Base-by-base conservation (phyloP, 1,140 invertebrate genomes). In the Acromyrmex echinatior region DNA sequence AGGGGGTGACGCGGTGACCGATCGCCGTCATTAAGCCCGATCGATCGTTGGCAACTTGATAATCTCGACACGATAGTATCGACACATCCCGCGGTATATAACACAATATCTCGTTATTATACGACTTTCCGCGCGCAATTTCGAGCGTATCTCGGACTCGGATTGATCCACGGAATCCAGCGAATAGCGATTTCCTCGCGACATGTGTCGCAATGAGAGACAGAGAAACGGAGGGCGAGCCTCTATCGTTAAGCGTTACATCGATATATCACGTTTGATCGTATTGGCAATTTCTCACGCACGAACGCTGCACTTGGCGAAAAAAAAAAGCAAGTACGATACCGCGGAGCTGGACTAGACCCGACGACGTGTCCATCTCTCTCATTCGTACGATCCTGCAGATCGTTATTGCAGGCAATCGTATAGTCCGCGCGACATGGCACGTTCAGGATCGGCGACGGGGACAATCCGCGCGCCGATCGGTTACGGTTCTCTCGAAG, bases 211-310 rank as follows among this genome's bases (percentile, higher is more conserved):
- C 39, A 74, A 82, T 25, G 73, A 60, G 66, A 31, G 53, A 71
- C 21, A 21, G 39, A 39, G 31, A 31, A 4, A 31, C 3, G 3
- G 31, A 31, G 31, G 3, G 39, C 39, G 62, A 49, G 35, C 39
- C 58, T 70, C n/a, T 16, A 10, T 82, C 85, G 73, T 71, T 87
- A 82, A 82, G 70, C 39, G 79, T 74, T 74, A 82, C 68, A 74
- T 51, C 80, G 80, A 82, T 82, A 90, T 84, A 86, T 92, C 84
- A 85, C 86, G 82, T 82, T 65, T 60, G 85, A 84, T 82, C 85
- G 88, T 74, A 78, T 78, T 87, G 86, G 84, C 89, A 79, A 88
- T 92, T 91, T 92, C 91, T 91, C 87, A 87, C 76, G 89, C 91
- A 89, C 87, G 88, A 86, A 51, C 78, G 90, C 63, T 51, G 86